Evolutionary conservation across 2,888 invertebrate species (phyloP).

Genomic region (Melieria picta): DNA sequence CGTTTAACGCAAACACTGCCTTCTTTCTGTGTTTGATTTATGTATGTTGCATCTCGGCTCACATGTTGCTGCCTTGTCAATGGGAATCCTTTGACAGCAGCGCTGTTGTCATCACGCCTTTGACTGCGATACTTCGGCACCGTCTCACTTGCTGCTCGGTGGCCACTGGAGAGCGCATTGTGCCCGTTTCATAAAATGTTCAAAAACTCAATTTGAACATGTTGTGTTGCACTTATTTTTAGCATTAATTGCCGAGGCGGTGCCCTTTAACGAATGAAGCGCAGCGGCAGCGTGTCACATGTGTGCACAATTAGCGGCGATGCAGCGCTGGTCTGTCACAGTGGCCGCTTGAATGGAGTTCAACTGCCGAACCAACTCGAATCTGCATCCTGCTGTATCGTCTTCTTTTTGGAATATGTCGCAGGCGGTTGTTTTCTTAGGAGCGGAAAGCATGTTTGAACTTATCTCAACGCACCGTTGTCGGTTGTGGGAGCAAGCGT

Average conservation of each 20-base stretch:
- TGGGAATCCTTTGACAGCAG: constrained; percentile 27
- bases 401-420: too few species aligned
- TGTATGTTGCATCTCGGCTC: too few species aligned
- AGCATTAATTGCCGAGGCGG: constrained; percentile 34
- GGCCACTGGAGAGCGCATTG: not conserved
- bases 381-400: too few species aligned
- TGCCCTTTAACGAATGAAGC: constrained; percentile 22
- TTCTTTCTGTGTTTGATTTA: too few species aligned
- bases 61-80: not conserved
- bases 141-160: too few species aligned
- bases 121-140: too few species aligned
- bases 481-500: too few species aligned
- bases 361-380: too few species aligned
- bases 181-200: constrained; percentile 15
- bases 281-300: constrained; percentile 27
- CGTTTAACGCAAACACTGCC: too few species aligned
- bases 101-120: not conserved
- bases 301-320: constrained; percentile 32
- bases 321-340: not conserved
- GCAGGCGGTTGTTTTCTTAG: too few species aligned
- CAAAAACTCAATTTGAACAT: not conserved
- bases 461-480: too few species aligned
- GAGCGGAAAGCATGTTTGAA: too few species aligned
- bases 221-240: not conserved
- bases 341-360: not conserved